Conservation (phyloP, 1,140 invertebrate genomes). For the Trypoxylus dichotomus region DNA sequence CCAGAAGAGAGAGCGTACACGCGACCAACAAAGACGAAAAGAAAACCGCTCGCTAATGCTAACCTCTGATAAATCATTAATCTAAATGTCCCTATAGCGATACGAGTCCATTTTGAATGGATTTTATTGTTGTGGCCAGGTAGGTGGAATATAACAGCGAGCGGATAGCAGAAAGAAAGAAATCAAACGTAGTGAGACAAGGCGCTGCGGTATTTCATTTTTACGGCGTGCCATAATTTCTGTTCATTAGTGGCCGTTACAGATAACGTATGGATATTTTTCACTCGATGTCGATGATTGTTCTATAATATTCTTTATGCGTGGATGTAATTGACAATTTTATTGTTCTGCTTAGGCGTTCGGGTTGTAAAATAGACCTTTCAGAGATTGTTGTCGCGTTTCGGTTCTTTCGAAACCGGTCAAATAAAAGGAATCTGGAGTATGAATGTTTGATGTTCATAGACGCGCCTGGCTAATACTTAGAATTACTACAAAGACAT, state of each 20-base stretch:
- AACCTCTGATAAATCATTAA: conserved; percentile 36
- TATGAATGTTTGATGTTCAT: neutral
- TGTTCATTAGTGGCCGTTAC: conserved; percentile 9
- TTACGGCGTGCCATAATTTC: conserved; percentile 12
- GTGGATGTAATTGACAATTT: neutral
- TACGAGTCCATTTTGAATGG: conserved; percentile 27
- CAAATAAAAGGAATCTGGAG: neutral
- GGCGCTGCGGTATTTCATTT: conserved; percentile 16
- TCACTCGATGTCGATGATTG: neutral
- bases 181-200: conserved; percentile 8
- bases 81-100: conserved; percentile 32
- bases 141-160: conserved; percentile 24
- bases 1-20: neutral
- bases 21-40: neutral
- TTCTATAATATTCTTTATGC: conserved; percentile 16
- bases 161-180: conserved; percentile 7
- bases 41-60: conserved; percentile 31
- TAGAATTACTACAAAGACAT: too few species aligned
- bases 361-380: neutral
- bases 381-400: neutral
- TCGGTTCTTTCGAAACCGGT: neutral
- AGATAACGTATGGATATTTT: conserved; percentile 22
- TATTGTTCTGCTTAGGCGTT: neutral
- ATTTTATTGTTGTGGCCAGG: conserved; percentile 28
- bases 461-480: too few species aligned